A percentile compares a stretch with the other conserved stretches of the same genome.
Evolutionary conservation across 2,797 vertebrate genomes (phyloP).

Genomic region (Pangasius macronema): DNA sequence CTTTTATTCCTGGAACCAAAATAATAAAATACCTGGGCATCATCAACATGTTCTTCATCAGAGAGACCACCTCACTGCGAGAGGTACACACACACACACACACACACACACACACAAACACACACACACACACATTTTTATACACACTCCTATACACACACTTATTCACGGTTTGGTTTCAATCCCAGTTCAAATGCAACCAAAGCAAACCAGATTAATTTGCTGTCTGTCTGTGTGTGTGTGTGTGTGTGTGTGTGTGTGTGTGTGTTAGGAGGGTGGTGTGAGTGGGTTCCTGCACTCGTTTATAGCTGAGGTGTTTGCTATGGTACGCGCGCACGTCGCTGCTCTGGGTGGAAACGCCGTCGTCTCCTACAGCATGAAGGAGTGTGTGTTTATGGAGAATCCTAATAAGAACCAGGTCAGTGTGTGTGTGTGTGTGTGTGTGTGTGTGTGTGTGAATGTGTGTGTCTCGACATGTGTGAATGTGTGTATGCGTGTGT

Average conservation of each 20-base stretch:
- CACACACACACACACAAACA: neutral
- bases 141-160: neutral
- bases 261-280: constrained; percentile 85
- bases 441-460: neutral
- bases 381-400: constrained; percentile 98
- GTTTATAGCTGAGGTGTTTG: constrained; percentile 96
- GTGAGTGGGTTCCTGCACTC: constrained; percentile 96
- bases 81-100: constrained; percentile 77
- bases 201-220: neutral
- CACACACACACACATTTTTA: neutral
- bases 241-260: constrained; percentile 14
- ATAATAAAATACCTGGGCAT: constrained; percentile 97
- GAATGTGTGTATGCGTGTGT: neutral
- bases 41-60: constrained; percentile 99
- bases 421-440: constrained; percentile 11
- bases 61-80: constrained; percentile 94
- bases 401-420: constrained; percentile 99
- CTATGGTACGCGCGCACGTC: constrained; percentile 96
- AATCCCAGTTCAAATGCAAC: neutral
- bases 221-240: neutral
- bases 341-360: constrained; percentile 97
- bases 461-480: neutral
- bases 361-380: constrained; percentile 98
- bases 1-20: constrained; percentile 92
- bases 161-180: neutral